Evolutionary conservation across 2,888 invertebrate species (phyloP), one percentile per base, ranked within the genome.

Genomic region (Trileptium ribeirensis): DNA sequence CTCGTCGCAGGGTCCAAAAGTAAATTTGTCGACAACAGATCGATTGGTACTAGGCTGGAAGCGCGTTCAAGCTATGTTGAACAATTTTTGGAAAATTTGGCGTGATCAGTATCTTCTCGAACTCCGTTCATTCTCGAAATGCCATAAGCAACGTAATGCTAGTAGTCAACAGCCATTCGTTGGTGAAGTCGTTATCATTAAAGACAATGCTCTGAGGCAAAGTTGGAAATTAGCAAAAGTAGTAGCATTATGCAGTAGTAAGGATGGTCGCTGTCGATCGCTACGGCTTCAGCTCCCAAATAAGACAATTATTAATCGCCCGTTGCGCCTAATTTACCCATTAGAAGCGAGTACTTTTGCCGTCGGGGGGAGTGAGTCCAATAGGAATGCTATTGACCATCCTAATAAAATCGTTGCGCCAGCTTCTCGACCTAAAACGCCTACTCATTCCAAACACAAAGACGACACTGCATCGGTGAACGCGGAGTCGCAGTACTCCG

Each of bases 211-310:
- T 8, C 77, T 36, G n/a, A 36, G 77, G n/a, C n/a, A 39, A 24
- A 75, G 37, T 24, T 75, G 77, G 77, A 75, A 75, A 36, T n/a
- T 75, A n/a, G 77, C 37, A 24, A 24, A 39, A 75, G 36, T 75
- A 3, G n/a, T 38, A n/a, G 37, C 24, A 37, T 36, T 75, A 15
- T 29, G 15, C 15, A 2, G 15, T n/a, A 36, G 77, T 8, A 38
- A 3, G 24, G 77, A 75, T 75, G 77, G 77, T 2, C 77, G 39
- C n/a, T 33, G 37, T 36, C 77, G 77, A 2, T n/a, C 36, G n/a
- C n/a, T 38, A n/a, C 3, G 33, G 2, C n/a, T 75, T 8, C n/a
- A n/a, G 31, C 38, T 75, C 15, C 39, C 77, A 2, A 38, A 75
- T 75, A 39, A 39, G 15, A 75, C 24, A 38, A 37, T n/a, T 8